phyloP scores from a whole-genome alignment of 2,888 invertebrate species.

The Stegophylla sp. region DNA sequence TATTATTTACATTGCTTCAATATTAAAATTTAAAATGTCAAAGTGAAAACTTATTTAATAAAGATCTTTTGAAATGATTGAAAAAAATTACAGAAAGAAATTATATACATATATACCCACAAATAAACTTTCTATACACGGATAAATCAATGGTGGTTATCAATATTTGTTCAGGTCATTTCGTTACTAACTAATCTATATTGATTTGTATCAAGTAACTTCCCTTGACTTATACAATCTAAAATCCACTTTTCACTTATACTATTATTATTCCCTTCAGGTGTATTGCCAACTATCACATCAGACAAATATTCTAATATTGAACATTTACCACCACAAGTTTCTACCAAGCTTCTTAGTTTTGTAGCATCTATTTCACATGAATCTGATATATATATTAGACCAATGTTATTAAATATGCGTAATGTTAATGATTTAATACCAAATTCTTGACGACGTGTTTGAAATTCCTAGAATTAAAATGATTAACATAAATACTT shows the following conservation, averaged over 20 bases:
- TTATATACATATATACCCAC: too few species aligned
- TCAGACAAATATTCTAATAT: constrained; percentile 67
- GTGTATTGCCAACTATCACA: constrained; percentile 67
- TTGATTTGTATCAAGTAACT: constrained; percentile 11
- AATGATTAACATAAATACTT: constrained; percentile 52
- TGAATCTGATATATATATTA: constrained; percentile 68
- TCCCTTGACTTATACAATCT: constrained; percentile 68
- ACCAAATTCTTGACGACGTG: constrained; percentile 72
- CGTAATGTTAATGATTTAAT: constrained; percentile 69
- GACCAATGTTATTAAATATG: constrained; percentile 69
- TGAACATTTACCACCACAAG: constrained; percentile 70
- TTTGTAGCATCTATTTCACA: constrained; percentile 68
- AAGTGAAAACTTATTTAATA: too few species aligned
- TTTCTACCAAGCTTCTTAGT: constrained; percentile 69
- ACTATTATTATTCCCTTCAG: constrained; percentile 8
- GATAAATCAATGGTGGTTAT: too few species aligned
- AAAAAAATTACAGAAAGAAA: too few species aligned
- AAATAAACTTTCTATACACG: too few species aligned
- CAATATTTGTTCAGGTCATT: too few species aligned
- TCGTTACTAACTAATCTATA: not conserved
- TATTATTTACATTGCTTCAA: too few species aligned
- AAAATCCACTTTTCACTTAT: constrained; percentile 70
- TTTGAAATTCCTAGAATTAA: constrained; percentile 69
- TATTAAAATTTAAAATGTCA: too few species aligned
- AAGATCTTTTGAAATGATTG: too few species aligned